A percentile compares a stretch with the other conserved stretches of the same genome.
Evolutionary conservation across 2,888 invertebrate species (phyloP).

Genomic region (Aricia artaxerxes): DNA sequence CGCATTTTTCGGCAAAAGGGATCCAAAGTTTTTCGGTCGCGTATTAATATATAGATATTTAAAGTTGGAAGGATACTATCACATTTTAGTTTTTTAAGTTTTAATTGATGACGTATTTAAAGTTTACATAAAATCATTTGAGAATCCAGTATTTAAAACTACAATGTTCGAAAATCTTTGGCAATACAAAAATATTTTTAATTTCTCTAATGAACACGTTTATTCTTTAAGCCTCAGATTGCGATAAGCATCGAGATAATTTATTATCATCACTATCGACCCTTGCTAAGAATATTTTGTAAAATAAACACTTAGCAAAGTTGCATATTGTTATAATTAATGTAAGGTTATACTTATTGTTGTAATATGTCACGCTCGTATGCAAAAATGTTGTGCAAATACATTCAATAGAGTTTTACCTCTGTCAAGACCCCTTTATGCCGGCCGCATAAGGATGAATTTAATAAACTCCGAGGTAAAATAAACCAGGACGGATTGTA

Average conservation of each 20-base stretch:
- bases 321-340: neutral
- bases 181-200: neutral
- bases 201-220: neutral
- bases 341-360: neutral
- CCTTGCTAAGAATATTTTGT: neutral
- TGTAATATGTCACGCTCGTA: neutral
- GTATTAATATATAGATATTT: too few relatives aligned
- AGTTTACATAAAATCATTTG: neutral
- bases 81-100: neutral
- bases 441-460: neutral
- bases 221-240: neutral
- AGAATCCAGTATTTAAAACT: neutral
- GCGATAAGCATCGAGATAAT: neutral
- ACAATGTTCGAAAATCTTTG: neutral
- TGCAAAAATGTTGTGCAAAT: conserved; percentile 13
- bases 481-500: neutral
- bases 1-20: too few relatives aligned
- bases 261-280: neutral
- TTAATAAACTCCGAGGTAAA: neutral
- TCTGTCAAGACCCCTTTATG: neutral
- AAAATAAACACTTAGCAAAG: neutral
- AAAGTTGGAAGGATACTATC: too few relatives aligned
- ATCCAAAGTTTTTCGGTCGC: too few relatives aligned
- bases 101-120: neutral
- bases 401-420: neutral